phyloP scores from a whole-genome alignment of 2,888 invertebrate species.

The Polymixis lichenea region DNA sequence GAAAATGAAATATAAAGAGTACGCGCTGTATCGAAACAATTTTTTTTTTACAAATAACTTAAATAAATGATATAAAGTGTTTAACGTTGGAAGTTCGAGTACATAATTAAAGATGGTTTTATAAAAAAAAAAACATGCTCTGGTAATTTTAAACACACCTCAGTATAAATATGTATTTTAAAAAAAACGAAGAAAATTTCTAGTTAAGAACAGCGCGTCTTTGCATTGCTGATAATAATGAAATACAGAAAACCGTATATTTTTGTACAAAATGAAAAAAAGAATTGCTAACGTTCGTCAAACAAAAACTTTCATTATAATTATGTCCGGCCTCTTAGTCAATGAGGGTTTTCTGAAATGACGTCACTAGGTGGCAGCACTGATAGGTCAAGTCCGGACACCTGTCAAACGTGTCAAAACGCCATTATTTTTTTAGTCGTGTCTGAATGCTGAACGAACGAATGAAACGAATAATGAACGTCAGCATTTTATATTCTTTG shows the following conservation, averaged over 20 bases:
- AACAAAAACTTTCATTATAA: background rate
- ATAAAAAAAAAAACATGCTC: background rate
- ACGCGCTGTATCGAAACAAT: constrained; percentile 2
- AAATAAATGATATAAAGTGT: too few relatives aligned
- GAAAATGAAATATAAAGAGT: background rate
- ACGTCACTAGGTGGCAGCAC: background rate
- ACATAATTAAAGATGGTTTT: background rate
- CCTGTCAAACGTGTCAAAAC: background rate
- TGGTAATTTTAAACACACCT: background rate
- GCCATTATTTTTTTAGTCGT: background rate
- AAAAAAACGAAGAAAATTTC: background rate
- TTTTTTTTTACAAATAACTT: too few relatives aligned
- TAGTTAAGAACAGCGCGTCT: constrained; percentile 10
- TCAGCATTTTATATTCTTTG: background rate
- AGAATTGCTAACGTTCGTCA: background rate
- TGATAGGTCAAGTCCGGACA: background rate
- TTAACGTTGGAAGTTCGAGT: background rate
- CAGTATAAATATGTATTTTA: background rate
- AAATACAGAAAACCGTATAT: background rate
- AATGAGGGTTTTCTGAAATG: background rate
- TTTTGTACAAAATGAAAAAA: background rate
- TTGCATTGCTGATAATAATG: background rate
- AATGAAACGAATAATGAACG: background rate
- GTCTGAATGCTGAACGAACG: background rate
- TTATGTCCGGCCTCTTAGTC: background rate